These are phyloP conservation scores for Musca vetustissima DNA, from an alignment of 1,140 invertebrate species.

Conservation along the genomic window DNA sequence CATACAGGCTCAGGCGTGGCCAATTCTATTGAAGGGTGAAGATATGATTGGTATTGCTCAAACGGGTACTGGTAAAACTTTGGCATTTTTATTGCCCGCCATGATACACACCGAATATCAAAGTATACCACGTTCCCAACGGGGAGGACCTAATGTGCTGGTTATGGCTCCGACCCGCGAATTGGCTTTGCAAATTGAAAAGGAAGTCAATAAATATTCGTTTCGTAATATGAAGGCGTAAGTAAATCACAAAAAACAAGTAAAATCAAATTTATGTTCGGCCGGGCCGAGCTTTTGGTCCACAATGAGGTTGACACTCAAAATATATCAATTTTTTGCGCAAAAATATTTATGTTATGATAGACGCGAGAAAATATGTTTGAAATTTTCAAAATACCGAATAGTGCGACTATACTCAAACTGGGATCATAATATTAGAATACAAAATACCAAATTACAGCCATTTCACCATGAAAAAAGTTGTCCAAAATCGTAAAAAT, in stretches of 20 bases:
- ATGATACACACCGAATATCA: constrained; percentile 87
- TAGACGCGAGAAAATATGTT: no score
- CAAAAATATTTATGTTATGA: no score
- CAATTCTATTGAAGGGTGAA: constrained; percentile 78
- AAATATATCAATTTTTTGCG: no score
- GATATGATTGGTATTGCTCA: constrained; percentile 94
- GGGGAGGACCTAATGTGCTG: constrained; percentile 81
- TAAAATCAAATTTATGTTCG: no score
- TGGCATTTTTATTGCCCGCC: constrained; percentile 88
- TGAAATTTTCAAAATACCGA: no score
- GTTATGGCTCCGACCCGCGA: constrained; percentile 89
- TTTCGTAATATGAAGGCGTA: constrained; percentile 82
- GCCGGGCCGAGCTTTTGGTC: no score
- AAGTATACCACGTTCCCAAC: constrained; percentile 63
- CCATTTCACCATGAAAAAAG: no score
- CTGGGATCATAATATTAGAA: no score
- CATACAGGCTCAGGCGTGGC: constrained; percentile 91
- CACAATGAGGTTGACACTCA: not conserved
- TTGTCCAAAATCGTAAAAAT: no score
- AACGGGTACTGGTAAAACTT: constrained; percentile 87
- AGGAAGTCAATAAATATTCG: constrained; percentile 83
- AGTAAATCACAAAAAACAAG: no score
- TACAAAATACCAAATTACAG: no score
- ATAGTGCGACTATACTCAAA: no score
- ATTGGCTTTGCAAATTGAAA: constrained; percentile 87